These are phyloP conservation scores for Doris montereyensis DNA, from an alignment of 2,888 invertebrate genomes.

Conservation along the genomic window DNA sequence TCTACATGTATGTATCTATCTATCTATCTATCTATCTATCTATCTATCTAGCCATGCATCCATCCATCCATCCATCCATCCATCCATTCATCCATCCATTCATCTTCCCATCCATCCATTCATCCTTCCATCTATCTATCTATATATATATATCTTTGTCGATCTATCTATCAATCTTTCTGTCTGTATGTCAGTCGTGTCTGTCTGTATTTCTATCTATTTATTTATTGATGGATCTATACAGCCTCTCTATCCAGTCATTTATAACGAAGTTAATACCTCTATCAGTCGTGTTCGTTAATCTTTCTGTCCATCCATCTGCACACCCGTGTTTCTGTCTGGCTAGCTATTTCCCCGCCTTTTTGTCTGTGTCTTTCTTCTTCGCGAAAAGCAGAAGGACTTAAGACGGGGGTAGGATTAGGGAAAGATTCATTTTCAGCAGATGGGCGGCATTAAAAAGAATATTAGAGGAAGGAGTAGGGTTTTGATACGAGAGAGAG, in stretches of 20 bases:
- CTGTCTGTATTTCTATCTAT: too few species aligned
- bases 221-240: too few species aligned
- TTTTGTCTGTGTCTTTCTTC: not conserved
- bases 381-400: not conserved
- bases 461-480: not conserved
- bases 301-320: not conserved
- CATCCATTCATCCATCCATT: not conserved
- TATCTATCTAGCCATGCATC: not conserved
- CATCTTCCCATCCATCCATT: not conserved
- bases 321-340: not conserved
- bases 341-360: not conserved
- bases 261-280: too few species aligned
- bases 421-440: not conserved
- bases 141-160: not conserved
- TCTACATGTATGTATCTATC: not conserved
- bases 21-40: not conserved
- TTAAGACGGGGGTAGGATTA: not conserved
- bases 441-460: too few species aligned
- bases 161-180: not conserved
- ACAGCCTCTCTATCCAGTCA: too few species aligned
- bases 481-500: not conserved
- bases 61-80: not conserved
- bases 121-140: not conserved
- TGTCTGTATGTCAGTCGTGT: constrained; percentile 18
- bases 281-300: too few species aligned